phyloP scores from a whole-genome alignment of 1,140 invertebrate genomes.

The Penaeus japonicus region DNA sequence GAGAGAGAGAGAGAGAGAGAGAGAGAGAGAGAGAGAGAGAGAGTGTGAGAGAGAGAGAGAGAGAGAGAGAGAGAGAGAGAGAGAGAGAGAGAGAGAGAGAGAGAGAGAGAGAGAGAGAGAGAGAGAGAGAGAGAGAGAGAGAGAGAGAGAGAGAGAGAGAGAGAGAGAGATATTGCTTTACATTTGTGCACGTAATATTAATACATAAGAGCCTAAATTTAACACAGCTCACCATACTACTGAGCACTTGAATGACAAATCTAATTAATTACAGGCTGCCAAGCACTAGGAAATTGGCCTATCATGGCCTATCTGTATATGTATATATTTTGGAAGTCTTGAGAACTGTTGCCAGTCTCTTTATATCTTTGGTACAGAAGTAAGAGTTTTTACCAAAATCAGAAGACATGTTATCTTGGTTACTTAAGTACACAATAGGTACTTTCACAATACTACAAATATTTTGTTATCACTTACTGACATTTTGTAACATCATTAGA shows the following conservation, averaged over 20 bases:
- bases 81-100: not conserved
- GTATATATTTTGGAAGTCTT: too few species aligned
- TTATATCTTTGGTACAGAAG: conserved; percentile 19
- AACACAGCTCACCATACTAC: too few species aligned
- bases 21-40: not conserved
- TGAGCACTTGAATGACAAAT: too few species aligned
- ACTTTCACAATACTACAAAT: not conserved
- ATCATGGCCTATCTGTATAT: too few species aligned
- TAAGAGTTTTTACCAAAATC: not conserved
- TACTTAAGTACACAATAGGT: not conserved
- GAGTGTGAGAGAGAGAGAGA: not conserved
- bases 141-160: not conserved
- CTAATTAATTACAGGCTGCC: too few species aligned
- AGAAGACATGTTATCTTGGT: not conserved
- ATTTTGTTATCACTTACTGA: not conserved
- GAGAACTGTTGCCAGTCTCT: not conserved
- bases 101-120: not conserved
- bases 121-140: not conserved
- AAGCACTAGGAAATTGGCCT: not conserved
- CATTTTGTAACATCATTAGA: too few species aligned
- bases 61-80: not conserved
- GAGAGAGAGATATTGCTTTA: not conserved
- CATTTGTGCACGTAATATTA: too few species aligned
- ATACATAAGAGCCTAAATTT: too few species aligned
- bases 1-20: not conserved